Base-by-base conservation (phyloP, 2,888 invertebrate species). In the Drosophila greeni region DNA sequence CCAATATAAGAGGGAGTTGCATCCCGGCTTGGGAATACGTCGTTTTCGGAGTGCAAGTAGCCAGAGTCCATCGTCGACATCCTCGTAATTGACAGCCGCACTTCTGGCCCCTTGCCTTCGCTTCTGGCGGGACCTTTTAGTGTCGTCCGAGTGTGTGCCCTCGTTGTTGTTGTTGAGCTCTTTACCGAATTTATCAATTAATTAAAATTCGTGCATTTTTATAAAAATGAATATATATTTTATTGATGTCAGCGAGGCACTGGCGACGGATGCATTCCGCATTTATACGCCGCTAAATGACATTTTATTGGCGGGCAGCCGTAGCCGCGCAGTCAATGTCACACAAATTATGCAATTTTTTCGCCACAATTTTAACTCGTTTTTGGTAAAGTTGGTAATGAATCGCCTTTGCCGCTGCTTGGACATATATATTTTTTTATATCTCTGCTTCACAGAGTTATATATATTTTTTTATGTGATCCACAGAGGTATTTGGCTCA, bases 141-240 rank as follows among this genome's bases (percentile, higher is more conserved):
- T 33, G 31, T 43, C 45, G 29, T 29, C 18, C 29, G 18, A 29
- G 37, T 49, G 33, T 37, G 6, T 34, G 33, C 33, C n/a, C 33
- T n/a, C n/a, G 1, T 18, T 40, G 23, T 20, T 40, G 48, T 60
- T 65, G 42, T n/a, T 42, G 49, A 61, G 66, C 74, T 82, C 84
- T 72, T 84, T 82, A 84, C 79, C 80, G 82, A 85, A 82, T 82
- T 82, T 82, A 85, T 84, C 82, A 82, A 82, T 82, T 82, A 82
- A 82, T 82, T 82, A 85, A 82, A 85, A 82, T 85, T 81, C 85
- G 85, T 80, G 82, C 83, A 82, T 85, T 85, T 72, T 79, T 78
- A 72, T 66, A 66, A 70, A 80, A 80, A 80, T 76, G 69, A 65
- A 76, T 79, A 54, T 60, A 62, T 73, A 56, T 48, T 42, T 70